A percentile compares a stretch with the other conserved stretches of the same genome.
Evolutionary conservation across 2,797 vertebrate species (phyloP).

Genomic region (Podarcis lilfordi): DNA sequence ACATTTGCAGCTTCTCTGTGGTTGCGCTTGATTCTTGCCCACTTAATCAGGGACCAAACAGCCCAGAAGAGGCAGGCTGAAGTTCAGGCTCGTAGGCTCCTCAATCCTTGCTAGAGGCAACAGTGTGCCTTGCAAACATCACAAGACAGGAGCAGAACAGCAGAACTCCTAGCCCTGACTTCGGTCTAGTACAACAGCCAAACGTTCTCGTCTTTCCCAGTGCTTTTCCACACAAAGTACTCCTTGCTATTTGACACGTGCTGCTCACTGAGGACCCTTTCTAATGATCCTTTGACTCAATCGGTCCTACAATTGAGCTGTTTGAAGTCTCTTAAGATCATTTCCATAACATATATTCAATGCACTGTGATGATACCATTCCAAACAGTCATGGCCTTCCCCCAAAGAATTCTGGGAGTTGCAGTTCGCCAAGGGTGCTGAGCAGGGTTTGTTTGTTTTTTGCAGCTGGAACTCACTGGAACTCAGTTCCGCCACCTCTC

Average conservation of each 20-base stretch:
- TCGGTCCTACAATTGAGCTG: neutral
- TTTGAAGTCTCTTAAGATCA: neutral
- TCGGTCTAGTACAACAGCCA: neutral
- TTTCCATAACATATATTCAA: too few species aligned
- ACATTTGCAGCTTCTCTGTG: neutral
- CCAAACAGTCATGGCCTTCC: too few species aligned
- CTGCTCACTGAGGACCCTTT: neutral
- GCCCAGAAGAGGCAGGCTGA: neutral
- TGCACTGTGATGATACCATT: too few species aligned
- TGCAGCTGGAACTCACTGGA: too few species aligned
- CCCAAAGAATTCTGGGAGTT: too few species aligned
- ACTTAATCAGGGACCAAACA: neutral
- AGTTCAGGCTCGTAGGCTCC: neutral
- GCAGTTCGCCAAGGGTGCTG: too few species aligned
- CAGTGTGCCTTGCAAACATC: neutral
- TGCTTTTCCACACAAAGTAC: neutral
- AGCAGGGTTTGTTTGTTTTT: too few species aligned
- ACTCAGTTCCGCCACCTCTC: too few species aligned
- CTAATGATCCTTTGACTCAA: neutral
- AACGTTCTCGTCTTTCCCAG: neutral
- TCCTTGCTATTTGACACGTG: neutral
- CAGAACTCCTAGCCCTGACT: neutral
- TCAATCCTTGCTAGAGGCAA: neutral
- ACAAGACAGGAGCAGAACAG: neutral
- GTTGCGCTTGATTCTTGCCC: too few species aligned